These are phyloP conservation scores for Parus major DNA, from an alignment of 2,113 vertebrate species.

Conservation along the genomic window DNA sequence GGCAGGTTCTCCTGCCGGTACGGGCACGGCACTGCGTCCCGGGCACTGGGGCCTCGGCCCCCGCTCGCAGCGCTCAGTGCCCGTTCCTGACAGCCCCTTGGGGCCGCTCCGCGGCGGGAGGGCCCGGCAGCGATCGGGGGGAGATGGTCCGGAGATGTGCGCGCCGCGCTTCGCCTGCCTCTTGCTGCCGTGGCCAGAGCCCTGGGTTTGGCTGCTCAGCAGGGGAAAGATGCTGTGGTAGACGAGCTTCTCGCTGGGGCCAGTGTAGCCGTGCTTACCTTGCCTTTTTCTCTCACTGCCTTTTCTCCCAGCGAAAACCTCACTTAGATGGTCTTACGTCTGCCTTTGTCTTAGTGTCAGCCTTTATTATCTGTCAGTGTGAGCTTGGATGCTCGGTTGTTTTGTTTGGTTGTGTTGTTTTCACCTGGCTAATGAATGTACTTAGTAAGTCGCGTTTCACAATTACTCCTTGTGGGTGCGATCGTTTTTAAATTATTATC, in stretches of 20 bases:
- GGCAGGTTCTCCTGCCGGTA: neutral
- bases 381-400: neutral
- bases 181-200: fast-evolving
- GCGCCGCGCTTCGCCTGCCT: neutral
- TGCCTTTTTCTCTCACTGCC: fast-evolving
- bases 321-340: fast-evolving
- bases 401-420: neutral
- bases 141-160: fast-evolving
- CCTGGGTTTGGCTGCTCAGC: fast-evolving
- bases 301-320: neutral
- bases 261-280: fast-evolving
- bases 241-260: neutral
- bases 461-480: neutral
- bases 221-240: fast-evolving
- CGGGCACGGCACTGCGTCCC: neutral
- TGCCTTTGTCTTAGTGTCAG: fast-evolving
- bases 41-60: fast-evolving
- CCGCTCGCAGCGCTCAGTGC: neutral
- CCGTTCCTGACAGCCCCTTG: fast-evolving
- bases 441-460: neutral
- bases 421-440: neutral
- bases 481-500: neutral
- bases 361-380: neutral
- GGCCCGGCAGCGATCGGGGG: neutral
- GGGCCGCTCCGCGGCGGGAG: neutral